Evolutionary conservation across 2,797 vertebrate species (phyloP), one percentile per base, ranked within the genome.

Genomic region (Clarias fuscus): DNA sequence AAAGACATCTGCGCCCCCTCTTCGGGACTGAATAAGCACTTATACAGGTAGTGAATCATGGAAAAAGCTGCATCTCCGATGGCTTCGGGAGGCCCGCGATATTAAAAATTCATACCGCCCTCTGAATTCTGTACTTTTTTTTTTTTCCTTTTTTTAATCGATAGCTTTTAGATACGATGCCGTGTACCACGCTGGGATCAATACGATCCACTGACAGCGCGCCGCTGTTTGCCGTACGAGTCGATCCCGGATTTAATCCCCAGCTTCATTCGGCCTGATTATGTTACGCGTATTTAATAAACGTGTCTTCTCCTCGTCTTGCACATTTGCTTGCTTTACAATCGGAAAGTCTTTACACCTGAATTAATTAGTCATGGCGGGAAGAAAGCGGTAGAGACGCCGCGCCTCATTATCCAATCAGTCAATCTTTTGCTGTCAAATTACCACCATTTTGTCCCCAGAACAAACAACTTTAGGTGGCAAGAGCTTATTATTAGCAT

Each of bases 81-180:
- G 82, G 87, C 90, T 87, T 85, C 84, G 82, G 76, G 84, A 89
- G 86, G 86, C 81, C 88, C 92, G 89, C 92, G 92, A 91, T 92
- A 96, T 96, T 95, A 96, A 96, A 96, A 93, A 96, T 96, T 95
- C 90, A 96, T 94, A 87, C 30, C 70, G 90, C 86, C 88, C 89
- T 88, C 90, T 93, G 93, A 95, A 94, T 93, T 94, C 91, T 92
- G 93, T 67, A 68, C 91, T 30, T 85, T 94, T 93, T 95, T 93
- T 95, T 95, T 94, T 92, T 95, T 33, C 33, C 37, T 37, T 92
- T 90, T 48, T 92, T 90, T 93, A 93, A 96, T 96, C 96, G 92
- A 96, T 96, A 96, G 94, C 95, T 96, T 93, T 96, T 95, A 96
- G 95, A 96, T 96, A 86, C 72, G 27, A 72, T 33, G 68, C 59